Percentiles rank a stretch among this genome's conserved stretches.
Evolutionary conservation across 1,140 invertebrate genomes (phyloP).

Genomic region (Drosophila quadrilineata): DNA sequence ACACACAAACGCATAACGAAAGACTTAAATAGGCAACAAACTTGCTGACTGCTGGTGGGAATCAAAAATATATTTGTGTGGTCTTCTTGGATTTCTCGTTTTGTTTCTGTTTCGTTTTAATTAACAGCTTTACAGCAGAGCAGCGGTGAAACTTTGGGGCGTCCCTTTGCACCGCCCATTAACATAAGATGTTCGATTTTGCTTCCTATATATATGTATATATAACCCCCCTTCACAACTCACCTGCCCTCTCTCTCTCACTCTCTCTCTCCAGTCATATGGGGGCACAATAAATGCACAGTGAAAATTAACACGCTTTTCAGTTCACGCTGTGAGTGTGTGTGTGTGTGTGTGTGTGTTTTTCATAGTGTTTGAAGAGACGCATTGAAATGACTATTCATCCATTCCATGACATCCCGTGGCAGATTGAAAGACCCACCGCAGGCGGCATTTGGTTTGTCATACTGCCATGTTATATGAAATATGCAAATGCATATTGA

Average conservation of each 20-base stretch:
- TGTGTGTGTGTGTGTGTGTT: background rate
- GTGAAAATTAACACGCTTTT: conserved; percentile 79
- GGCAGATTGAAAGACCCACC: conserved; percentile 44
- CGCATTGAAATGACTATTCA: conserved; percentile 12
- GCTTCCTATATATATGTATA: conserved; percentile 35
- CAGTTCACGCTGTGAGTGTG: conserved; percentile 62
- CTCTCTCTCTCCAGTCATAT: conserved; percentile 7
- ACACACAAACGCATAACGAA: conserved; percentile 48
- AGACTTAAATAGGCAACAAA: conserved; percentile 42
- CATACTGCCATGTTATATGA: too few relatives aligned
- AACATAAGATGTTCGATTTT: conserved; percentile 72
- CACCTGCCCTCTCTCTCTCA: background rate
- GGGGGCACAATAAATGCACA: conserved; percentile 71
- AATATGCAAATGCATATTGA: conserved; percentile 66
- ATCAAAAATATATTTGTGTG: conserved; percentile 50
- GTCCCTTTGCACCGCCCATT: conserved; percentile 51
- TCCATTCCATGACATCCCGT: conserved; percentile 27
- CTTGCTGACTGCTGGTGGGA: conserved; percentile 60
- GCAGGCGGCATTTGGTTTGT: conserved; percentile 52
- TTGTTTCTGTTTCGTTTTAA: conserved; percentile 62
- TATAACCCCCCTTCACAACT: too few relatives aligned
- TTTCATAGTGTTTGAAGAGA: conserved; percentile 30
- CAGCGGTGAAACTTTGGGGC: conserved; percentile 71
- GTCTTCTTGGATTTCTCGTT: conserved; percentile 44
- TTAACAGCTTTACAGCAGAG: conserved; percentile 73